Evolutionary conservation across 2,113 vertebrate genomes (phyloP).

Genomic region (Hepsetus odoe): DNA sequence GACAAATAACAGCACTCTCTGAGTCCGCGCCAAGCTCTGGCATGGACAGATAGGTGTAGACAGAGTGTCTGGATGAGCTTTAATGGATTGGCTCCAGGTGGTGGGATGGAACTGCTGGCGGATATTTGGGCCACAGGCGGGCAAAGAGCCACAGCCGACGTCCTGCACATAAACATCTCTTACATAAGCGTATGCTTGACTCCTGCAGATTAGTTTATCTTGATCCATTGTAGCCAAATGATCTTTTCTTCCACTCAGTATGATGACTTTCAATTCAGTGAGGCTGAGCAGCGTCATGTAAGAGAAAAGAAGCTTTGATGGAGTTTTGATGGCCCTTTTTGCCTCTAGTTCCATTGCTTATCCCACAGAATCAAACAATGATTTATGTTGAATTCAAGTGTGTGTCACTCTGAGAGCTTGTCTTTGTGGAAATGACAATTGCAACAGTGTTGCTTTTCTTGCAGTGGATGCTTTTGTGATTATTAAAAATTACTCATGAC

Average conservation of each 20-base stretch:
- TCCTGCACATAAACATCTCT: constrained; percentile 28
- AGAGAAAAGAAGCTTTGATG: constrained; percentile 35
- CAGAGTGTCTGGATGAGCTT: constrained; percentile 24
- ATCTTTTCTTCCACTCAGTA: constrained; percentile 22
- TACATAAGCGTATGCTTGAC: constrained; percentile 41
- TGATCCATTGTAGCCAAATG: constrained; percentile 19
- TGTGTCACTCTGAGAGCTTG: constrained; percentile 24
- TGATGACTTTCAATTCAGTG: constrained; percentile 37
- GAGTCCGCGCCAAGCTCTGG: constrained; percentile 19
- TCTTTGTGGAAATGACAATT: background rate
- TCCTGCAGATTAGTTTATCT: constrained; percentile 34
- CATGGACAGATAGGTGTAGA: constrained; percentile 16
- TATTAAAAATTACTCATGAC: background rate
- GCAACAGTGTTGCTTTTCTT: background rate
- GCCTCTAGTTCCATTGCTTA: background rate
- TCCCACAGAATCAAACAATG: constrained; percentile 8
- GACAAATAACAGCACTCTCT: constrained; percentile 27
- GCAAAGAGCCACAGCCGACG: background rate
- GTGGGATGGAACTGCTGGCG: constrained; percentile 13
- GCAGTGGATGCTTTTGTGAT: background rate
- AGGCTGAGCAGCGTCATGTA: constrained; percentile 25
- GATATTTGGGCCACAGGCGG: background rate
- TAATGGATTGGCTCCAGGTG: constrained; percentile 24
- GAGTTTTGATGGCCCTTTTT: constrained; percentile 17
- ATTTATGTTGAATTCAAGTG: constrained; percentile 1